Evolutionary conservation across 2,797 vertebrate species (phyloP), one percentile per base, ranked within the genome.

Genomic region (Sylvia borin): DNA sequence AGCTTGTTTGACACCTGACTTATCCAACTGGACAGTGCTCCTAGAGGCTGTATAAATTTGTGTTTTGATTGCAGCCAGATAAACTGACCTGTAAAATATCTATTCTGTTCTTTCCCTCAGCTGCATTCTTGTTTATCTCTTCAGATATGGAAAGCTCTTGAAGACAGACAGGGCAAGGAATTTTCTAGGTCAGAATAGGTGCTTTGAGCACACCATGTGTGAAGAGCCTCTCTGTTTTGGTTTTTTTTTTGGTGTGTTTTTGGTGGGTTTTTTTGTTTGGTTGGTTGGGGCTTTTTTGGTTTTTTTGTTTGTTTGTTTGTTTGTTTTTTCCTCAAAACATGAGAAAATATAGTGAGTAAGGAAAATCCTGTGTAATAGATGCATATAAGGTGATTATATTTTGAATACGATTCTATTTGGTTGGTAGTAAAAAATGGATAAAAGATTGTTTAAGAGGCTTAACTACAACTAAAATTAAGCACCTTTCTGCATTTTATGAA

Each of bases 401-500:
- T 96, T 54, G 27, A 75, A 67, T 67, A 55, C 24, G 2, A 0
- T 65, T 90, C 31, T 65, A 57, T 73, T 70, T 88, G 64, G 60
- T 53, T 76, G 75, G 85, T 68, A 60, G 31, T 22, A 67, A 88
- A 94, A 57, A 42, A 60, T 1, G 0, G n/a, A 76, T 74, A 65
- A 95, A 92, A 71, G 26, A 22, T 75, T 67, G 24, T 57, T 76
- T 51, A 88, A 77, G 81, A 91, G 22, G n/a, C 31, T 51, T 88
- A 81, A 71, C 67, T 90, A 92, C 78, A 88, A 72, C 42, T 79
- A 67, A 58, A 94, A 91, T 86, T 77, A 87, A 93, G 45, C 53
- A 32, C 27, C 67, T 92, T 90, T 85, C 91, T 72, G 54, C 61
- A 55, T 95, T 97, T 97, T 96, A 95, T 96, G 95, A 90, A 92